Evolutionary conservation across 2,113 vertebrate species (phyloP), one percentile per base, ranked within the genome.

Genomic region (Monarcha castaneiventris): DNA sequence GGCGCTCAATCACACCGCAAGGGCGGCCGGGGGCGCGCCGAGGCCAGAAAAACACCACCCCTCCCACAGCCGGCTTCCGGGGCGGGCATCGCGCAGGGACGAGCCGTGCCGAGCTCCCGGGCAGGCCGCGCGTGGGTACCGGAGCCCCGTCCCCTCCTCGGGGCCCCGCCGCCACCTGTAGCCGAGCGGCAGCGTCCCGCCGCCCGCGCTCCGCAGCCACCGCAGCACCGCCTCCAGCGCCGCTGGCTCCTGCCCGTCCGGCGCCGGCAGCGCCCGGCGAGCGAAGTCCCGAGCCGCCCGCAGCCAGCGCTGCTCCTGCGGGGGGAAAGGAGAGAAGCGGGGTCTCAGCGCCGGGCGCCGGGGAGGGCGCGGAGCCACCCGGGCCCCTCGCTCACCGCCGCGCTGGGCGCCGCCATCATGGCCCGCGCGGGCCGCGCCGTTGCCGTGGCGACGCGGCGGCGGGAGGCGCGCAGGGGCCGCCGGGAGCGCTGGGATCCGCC

Each of bases 301-400:
- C 30, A 94, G 90, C 96, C 96, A 96, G 51, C 64, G 73, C 41
- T 74, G 77, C 81, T 95, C 94, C 96, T 95, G 74, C 19, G 18
- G 63, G 11, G 7, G 11, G 44, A 41, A 54, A 85, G 75, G 49
- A 48, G 32, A 79, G 46, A 46, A 68, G 48, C 6, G 14, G 15
- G 25, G 2, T 13, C n/a, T 91, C 76, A 91, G 72, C 30, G 12
- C n/a, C 13, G 17, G 11, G 56, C 1, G 27, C 46, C 9, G 17
- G 8, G n/a, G 14, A 55, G 10, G 13, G 11, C 16, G 11, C 30
- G 6, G 11, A 6, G 11, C 15, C 10, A 1, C 27, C 5, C 2
- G 5, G 4, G 3, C 7, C n/a, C 13, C n/a, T 44, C 52, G n/a
- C 93, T 91, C 67, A 94, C 93, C n/a, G 37, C 90, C n/a, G 29